These are phyloP conservation scores for Mormyrops boulengeri DNA, from an alignment of 2,797 vertebrate genomes.

Conservation along the genomic window DNA sequence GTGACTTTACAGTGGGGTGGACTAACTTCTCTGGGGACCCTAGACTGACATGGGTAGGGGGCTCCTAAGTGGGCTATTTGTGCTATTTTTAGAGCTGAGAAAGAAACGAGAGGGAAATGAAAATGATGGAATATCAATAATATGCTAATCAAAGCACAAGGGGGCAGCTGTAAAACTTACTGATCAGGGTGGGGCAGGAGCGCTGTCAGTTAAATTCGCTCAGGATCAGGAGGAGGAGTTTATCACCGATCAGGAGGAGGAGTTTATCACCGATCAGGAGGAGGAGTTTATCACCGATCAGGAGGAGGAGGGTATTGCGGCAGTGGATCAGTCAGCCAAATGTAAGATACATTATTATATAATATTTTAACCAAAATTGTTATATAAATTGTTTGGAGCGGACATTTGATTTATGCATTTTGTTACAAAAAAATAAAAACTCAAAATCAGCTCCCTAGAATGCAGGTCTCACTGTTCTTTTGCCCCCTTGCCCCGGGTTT, in stretches of 20 bases:
- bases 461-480: background rate
- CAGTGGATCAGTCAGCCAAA: background rate
- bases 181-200: background rate
- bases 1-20: background rate
- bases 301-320: background rate
- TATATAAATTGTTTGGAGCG: background rate
- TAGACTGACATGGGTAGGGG: background rate
- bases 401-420: background rate
- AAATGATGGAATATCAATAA: background rate
- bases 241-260: too few species aligned
- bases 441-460: background rate
- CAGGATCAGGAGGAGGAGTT: background rate
- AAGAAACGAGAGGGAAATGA: background rate
- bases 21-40: background rate
- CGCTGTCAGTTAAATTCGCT: background rate
- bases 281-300: background rate
- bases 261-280: too few species aligned
- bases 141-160: background rate
- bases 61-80: background rate
- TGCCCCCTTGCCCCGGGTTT: background rate
- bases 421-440: background rate
- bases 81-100: background rate
- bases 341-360: background rate
- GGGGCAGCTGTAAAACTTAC: background rate
- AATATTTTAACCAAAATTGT: background rate